These are phyloP conservation scores for Romanogobio albipinnatus DNA, from an alignment of 2,113 vertebrate species.

Conservation along the genomic window DNA sequence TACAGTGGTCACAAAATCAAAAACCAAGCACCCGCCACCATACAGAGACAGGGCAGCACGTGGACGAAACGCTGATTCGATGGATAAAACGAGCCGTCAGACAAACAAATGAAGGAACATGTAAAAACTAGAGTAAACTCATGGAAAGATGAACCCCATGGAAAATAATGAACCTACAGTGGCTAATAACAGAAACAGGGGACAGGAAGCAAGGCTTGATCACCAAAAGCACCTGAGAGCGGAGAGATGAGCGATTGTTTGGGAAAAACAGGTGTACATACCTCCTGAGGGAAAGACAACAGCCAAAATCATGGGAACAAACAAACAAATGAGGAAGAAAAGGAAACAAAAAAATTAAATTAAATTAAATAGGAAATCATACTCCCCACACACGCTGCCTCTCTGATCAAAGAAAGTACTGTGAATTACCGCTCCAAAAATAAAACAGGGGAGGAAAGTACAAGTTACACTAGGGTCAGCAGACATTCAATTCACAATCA, in stretches of 20 bases:
- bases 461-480: not conserved
- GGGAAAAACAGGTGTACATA: slow-evolving; percentile 88
- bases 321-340: slow-evolving; percentile 90
- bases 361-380: slow-evolving; percentile 90
- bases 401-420: slow-evolving; percentile 62
- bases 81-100: slow-evolving; percentile 63
- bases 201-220: slow-evolving; percentile 77
- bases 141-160: slow-evolving; percentile 60
- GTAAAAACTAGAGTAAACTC: slow-evolving; percentile 60
- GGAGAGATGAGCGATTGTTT: slow-evolving; percentile 64
- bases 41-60: slow-evolving; percentile 60
- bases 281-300: slow-evolving; percentile 98
- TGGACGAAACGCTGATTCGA: slow-evolving; percentile 67
- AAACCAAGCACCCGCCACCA: slow-evolving; percentile 63
- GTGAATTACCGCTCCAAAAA: not conserved
- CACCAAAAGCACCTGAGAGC: slow-evolving; percentile 83
- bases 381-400: slow-evolving; percentile 74
- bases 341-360: slow-evolving; percentile 91
- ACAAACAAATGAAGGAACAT: slow-evolving; percentile 71
- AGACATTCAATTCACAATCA: not conserved
- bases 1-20: slow-evolving; percentile 63
- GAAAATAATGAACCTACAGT: slow-evolving; percentile 22
- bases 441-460: not conserved
- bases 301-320: slow-evolving; percentile 96
- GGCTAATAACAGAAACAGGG: slow-evolving; percentile 52